phyloP scores from a whole-genome alignment of 92 coral and sea anemone species.

The Zoanthus gigantus region DNA sequence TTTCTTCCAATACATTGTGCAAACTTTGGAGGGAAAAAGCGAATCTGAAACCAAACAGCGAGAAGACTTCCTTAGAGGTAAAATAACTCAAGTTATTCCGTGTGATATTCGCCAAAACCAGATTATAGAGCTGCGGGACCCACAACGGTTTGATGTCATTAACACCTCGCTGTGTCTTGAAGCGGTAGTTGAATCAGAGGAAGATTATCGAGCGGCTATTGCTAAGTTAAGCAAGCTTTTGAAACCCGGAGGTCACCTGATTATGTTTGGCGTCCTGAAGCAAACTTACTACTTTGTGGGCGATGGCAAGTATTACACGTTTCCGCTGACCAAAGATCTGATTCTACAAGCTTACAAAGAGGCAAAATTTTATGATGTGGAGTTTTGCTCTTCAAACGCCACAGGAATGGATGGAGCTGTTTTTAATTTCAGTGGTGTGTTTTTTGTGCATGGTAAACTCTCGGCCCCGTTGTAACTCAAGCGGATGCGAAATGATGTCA shows the following conservation, averaged over 20 bases:
- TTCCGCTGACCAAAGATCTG: slow-evolving; percentile 40
- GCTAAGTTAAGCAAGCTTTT: slow-evolving; percentile 46
- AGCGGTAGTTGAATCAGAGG: slow-evolving; percentile 50
- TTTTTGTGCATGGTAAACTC: neutral
- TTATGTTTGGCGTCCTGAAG: slow-evolving; percentile 49
- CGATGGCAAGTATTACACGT: slow-evolving; percentile 27
- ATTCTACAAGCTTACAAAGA: slow-evolving; percentile 39
- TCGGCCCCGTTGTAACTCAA: neutral
- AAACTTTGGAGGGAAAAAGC: slow-evolving; percentile 29
- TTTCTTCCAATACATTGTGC: slow-evolving; percentile 27
- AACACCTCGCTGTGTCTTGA: slow-evolving; percentile 53
- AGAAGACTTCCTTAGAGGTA: slow-evolving; percentile 15
- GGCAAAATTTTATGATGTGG: slow-evolving; percentile 25
- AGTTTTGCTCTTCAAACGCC: neutral
- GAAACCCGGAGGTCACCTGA: slow-evolving; percentile 45
- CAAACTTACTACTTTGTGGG: slow-evolving; percentile 39
- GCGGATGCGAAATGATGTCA: too few species aligned
- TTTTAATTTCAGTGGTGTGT: neutral
- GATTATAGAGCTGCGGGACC: neutral
- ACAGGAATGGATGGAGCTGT: neutral
- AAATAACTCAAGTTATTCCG: slow-evolving; percentile 35
- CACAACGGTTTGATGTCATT: slow-evolving; percentile 37
- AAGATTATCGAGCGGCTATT: slow-evolving; percentile 19
- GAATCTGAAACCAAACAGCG: slow-evolving; percentile 15
- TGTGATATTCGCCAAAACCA: slow-evolving; percentile 38